phyloP scores from a whole-genome alignment of 1,140 invertebrate genomes.

The Cydia strobilella region DNA sequence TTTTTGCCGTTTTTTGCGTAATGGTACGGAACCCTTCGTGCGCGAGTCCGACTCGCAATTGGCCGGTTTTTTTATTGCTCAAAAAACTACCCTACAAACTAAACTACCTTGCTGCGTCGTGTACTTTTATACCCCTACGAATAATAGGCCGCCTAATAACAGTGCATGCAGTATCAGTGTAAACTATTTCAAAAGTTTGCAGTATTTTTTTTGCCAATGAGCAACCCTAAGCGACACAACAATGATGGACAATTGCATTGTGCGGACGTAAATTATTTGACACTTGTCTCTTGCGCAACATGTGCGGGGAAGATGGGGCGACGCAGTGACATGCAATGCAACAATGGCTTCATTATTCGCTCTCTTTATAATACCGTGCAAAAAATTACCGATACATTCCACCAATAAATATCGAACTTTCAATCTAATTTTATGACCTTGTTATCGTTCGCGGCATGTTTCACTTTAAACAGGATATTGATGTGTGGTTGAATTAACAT shows the following conservation, averaged over 20 bases:
- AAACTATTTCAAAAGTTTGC: not conserved
- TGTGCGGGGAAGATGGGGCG: slow-evolving; percentile 13
- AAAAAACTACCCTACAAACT: no score
- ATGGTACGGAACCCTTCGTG: no score
- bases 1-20: no score
- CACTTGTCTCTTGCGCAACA: slow-evolving; percentile 36
- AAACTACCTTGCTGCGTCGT: no score
- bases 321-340: not conserved
- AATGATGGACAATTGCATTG: slow-evolving; percentile 36
- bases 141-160: not conserved
- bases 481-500: no score
- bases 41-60: no score
- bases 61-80: no score
- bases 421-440: not conserved
- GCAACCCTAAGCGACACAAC: slow-evolving; percentile 17
- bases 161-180: no score
- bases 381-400: slow-evolving; percentile 9
- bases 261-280: slow-evolving; percentile 41
- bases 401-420: slow-evolving; percentile 15
- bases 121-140: no score
- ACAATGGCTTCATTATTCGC: slow-evolving; percentile 15
- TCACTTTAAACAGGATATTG: no score
- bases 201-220: not conserved
- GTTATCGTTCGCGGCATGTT: not conserved
- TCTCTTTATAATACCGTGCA: slow-evolving; percentile 11